Evolutionary conservation across 2,113 vertebrate genomes (phyloP), one percentile per base, ranked within the genome.

Genomic region (Carettochelys insculpta): DNA sequence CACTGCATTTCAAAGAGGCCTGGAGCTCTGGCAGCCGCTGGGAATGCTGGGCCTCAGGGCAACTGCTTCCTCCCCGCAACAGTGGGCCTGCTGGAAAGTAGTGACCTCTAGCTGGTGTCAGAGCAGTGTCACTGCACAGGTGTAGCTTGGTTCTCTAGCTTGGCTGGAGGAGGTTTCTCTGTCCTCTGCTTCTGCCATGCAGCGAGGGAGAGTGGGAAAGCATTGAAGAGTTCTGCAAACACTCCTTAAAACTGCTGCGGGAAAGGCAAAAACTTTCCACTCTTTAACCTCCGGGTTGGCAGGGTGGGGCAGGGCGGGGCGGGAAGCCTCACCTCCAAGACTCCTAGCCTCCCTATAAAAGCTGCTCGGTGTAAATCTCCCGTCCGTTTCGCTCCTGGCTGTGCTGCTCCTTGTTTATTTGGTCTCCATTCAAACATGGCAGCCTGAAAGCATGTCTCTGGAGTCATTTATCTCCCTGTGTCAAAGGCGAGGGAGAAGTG

Each of bases 341-440:
- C 86, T 95, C 85, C 75, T 41, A 1, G 0, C 31, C 88, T 81
- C 73, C 82, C 80, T 1, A 2, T 27, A 87, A 81, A 73, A 56
- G 89, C 50, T 34, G 85, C 84, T 90, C 87, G 85, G 89, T 73
- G 83, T 71, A 84, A 92, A 82, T 80, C 87, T 84, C 53, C 83
- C 82, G 58, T 83, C 88, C 85, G 27, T 71, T 68, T 3, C 58
- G 79, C 91, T 80, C 54, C 81, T 77, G 50, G 89, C 52, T 85
- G 79, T 8, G 77, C 94, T 65, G 91, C 85, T 5, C 73, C 31
- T 11, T 51, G 83, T 71, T 53, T 82, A 31, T 85, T 92, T 65
- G 56, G 80, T 76, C 89, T 94, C 90, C 2, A 24, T 90, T 94
- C 83, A 29, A 76, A 83, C 6, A n/a, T 58, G 90, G 58, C 75